Evolutionary conservation across 2,113 vertebrate genomes (phyloP).

Genomic region (Amphilophus citrinellus): DNA sequence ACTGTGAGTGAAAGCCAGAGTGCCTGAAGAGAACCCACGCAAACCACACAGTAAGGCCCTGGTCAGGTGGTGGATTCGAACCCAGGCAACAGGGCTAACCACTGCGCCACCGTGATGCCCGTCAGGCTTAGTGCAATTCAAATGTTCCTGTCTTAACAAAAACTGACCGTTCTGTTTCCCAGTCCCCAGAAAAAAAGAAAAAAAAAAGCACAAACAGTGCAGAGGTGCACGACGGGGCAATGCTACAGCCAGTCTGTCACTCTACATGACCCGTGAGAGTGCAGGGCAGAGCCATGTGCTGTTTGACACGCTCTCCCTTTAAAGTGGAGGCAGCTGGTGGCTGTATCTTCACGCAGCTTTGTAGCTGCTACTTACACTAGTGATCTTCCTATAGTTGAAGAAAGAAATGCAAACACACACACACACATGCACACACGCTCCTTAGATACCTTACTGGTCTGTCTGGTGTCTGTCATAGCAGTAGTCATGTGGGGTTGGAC

Average conservation of each 20-base stretch:
- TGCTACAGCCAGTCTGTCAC: constrained; percentile 27
- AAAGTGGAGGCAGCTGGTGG: constrained; percentile 66
- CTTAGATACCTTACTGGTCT: constrained; percentile 23
- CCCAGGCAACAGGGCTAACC: no score
- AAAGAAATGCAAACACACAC: constrained; percentile 25
- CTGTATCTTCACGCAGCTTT: constrained; percentile 54
- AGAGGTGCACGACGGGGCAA: neutral
- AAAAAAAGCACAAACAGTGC: neutral
- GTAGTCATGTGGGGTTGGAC: constrained; percentile 19
- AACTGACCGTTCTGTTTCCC: neutral
- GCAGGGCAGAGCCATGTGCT: constrained; percentile 43
- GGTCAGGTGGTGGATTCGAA: no score
- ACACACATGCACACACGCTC: neutral
- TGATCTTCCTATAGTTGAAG: constrained; percentile 30
- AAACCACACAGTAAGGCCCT: no score
- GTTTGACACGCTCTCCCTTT: constrained; percentile 53
- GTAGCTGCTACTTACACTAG: constrained; percentile 14
- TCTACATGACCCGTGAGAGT: constrained; percentile 41
- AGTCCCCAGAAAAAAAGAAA: neutral
- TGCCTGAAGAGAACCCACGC: no score
- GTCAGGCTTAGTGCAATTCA: neutral
- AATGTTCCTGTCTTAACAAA: neutral
- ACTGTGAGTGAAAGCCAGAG: no score
- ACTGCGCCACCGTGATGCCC: no score
- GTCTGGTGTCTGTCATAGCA: constrained; percentile 59